Conservation (phyloP, 1,140 invertebrate species). For the Anoplolepis gracilipes region DNA sequence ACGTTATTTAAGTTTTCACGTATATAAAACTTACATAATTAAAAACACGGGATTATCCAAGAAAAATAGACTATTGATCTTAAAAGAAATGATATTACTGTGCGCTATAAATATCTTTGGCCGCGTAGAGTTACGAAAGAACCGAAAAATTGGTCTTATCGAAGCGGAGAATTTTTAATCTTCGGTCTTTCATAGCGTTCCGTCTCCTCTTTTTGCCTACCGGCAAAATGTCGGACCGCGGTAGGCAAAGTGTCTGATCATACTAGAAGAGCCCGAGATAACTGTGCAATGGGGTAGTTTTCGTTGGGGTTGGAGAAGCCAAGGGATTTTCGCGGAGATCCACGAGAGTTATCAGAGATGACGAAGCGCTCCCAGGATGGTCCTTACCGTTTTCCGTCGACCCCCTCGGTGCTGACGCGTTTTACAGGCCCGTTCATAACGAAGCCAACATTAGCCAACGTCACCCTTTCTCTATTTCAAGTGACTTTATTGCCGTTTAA, state of each 20-base stretch:
- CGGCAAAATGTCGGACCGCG: conserved; percentile 50
- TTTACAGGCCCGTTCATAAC: conserved; percentile 55
- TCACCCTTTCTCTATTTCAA: conserved; percentile 28
- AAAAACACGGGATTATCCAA: background rate
- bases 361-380: conserved; percentile 79
- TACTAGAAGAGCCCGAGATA: conserved; percentile 64
- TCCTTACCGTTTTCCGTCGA: conserved; percentile 77
- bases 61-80: background rate
- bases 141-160: conserved; percentile 47
- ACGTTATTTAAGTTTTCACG: background rate
- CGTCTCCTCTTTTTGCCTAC: conserved; percentile 30
- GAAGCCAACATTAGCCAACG: conserved; percentile 48
- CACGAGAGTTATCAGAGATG: conserved; percentile 81
- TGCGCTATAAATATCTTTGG: background rate
- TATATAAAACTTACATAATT: background rate
- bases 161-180: conserved; percentile 62
- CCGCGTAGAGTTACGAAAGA: background rate
- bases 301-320: conserved; percentile 56
- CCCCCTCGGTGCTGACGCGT: conserved; percentile 15
- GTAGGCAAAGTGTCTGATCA: conserved; percentile 61
- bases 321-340: conserved; percentile 64
- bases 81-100: background rate
- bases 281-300: conserved; percentile 59
- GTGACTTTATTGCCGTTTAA: conserved; percentile 44
- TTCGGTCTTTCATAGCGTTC: background rate